phyloP scores from a whole-genome alignment of 2,888 invertebrate species.

The Cryptocephalus moraei region DNA sequence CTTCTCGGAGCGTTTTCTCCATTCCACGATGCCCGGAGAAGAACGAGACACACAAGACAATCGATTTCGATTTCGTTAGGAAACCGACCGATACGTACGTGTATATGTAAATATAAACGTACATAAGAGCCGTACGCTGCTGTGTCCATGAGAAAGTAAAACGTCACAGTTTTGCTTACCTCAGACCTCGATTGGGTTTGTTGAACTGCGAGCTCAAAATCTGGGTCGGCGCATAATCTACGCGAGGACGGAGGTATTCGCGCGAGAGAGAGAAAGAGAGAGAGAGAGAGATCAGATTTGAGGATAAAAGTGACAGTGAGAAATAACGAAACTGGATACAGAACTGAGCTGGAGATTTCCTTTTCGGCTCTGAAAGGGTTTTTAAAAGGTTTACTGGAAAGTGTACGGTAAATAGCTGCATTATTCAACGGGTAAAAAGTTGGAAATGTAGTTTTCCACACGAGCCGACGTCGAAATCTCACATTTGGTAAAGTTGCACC shows the following conservation, averaged over 20 bases:
- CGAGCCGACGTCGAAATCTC: no score
- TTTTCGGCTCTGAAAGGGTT: no score
- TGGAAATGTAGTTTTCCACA: no score
- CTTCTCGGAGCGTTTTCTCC: no score
- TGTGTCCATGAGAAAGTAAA: conserved; percentile 30
- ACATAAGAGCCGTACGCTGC: no score
- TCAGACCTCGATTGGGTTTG: conserved; percentile 30
- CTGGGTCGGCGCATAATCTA: conserved; percentile 24
- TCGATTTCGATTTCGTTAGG: conserved; percentile 23
- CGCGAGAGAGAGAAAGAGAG: conserved; percentile 8
- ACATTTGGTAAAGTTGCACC: no score
- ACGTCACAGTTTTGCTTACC: conserved; percentile 29
- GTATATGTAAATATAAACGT: not conserved
- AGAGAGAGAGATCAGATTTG: conserved; percentile 13
- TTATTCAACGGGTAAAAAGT: no score
- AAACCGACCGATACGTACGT: conserved; percentile 10
- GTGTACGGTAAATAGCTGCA: no score
- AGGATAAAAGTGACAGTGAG: conserved; percentile 30
- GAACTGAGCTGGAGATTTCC: no score
- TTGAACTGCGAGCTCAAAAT: conserved; percentile 25
- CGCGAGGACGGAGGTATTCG: conserved; percentile 9
- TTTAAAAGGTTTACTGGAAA: no score
- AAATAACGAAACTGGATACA: conserved; percentile 22
- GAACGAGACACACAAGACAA: conserved; percentile 4
- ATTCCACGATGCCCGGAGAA: no score